Conservation (phyloP, 2,888 invertebrate genomes). For the Lutraria lutraria region DNA sequence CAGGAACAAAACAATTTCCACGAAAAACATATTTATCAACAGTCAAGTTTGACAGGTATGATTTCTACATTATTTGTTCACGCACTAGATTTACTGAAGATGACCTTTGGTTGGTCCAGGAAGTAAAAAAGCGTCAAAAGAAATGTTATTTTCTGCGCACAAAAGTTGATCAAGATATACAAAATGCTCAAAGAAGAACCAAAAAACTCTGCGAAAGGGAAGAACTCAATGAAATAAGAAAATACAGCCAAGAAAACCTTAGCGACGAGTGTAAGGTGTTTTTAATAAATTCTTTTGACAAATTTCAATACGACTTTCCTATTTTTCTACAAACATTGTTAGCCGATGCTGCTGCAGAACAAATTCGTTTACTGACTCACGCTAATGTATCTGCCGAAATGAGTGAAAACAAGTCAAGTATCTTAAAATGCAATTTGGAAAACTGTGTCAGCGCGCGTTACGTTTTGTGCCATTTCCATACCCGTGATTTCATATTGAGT, state of each 20-base stretch:
- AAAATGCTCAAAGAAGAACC: background rate
- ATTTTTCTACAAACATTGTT: background rate
- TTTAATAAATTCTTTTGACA: background rate
- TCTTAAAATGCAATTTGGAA: background rate
- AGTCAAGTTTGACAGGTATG: background rate
- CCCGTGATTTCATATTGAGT: background rate
- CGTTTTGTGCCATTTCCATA: background rate
- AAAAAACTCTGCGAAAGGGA: background rate
- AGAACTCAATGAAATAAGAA: background rate
- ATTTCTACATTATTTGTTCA: constrained; percentile 11
- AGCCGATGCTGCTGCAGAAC: background rate
- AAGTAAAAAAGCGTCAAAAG: background rate
- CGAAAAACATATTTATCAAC: background rate
- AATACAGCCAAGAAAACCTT: background rate
- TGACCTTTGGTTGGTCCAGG: background rate
- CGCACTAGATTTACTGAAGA: constrained; percentile 1
- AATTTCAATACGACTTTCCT: background rate
- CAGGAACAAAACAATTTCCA: background rate
- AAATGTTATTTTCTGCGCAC: constrained; percentile 15
- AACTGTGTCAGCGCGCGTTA: background rate
- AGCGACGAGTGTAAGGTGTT: background rate
- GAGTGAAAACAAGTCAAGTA: background rate
- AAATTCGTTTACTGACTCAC: background rate
- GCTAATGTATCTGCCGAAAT: background rate
- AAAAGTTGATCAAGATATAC: background rate